Base-by-base conservation (phyloP, 2,888 invertebrate species). In the Himalopsyche tibetana region DNA sequence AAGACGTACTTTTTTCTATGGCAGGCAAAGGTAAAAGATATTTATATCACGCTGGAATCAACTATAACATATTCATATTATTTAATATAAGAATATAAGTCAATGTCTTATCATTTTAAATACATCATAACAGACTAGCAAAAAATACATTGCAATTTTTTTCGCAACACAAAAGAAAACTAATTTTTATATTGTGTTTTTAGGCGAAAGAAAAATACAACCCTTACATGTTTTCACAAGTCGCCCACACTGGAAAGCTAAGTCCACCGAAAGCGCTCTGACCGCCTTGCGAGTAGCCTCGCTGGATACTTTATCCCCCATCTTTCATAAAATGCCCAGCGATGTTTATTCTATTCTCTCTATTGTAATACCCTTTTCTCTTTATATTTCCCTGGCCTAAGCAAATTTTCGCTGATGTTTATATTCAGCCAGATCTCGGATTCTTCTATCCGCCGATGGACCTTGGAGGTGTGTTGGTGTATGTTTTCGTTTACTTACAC, bases 341-440 rank as follows among this genome's bases (percentile, higher is more conserved):
- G 87, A 88, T 88, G 88, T 88, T 88, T 88, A 86, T 88, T 92
- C 92, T 91, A 91, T 90, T 85, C 92, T 93, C 82, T 86, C 86
- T 84, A 86, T 87, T 86, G 86, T 88, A 83, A 84, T 87, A 88
- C 87, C 88, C 88, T 86, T 88, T 87, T 84, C 87, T 86, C 85
- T 86, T 87, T 82, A 87, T 92, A 92, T 92, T 92, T 91, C 93
- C 92, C 93, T 92, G 92, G 92, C 93, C 93, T 93, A 93, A 93
- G 93, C 93, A 93, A 93, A 93, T 93, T 93, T 92, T 91, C 91
- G 90, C 90, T 91, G 91, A 87, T 88, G 88, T 87, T 87, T 88
- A 88, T 88, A 87, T 88, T 88, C 87, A 85, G 55, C 84, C 87
- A 87, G 86, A 87, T 86, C 80, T 84, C 86, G 82, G 86, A 85